phyloP scores from a whole-genome alignment of 2,113 vertebrate genomes.

The Phaetusa simplex region DNA sequence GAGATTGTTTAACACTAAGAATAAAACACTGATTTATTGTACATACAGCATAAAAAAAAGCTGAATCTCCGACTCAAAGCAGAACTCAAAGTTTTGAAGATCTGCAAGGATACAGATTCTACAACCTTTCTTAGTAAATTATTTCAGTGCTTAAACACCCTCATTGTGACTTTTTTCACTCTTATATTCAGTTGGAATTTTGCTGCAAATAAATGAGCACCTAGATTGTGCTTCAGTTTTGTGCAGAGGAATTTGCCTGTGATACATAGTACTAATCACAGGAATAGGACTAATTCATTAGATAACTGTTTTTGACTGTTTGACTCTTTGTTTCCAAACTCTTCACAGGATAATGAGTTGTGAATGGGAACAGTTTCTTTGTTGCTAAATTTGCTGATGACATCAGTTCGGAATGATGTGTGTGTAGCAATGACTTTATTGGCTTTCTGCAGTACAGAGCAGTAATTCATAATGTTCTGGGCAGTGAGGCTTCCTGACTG shows the following conservation, averaged over 20 bases:
- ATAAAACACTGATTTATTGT: not conserved
- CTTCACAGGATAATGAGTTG: not conserved
- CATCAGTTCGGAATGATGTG: not conserved
- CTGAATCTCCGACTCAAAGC: not conserved
- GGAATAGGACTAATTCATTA: not conserved
- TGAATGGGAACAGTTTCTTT: not conserved
- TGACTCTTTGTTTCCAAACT: not conserved
- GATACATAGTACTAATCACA: not conserved
- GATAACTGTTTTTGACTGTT: not conserved
- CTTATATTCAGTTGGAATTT: not conserved
- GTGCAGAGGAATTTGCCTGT: not conserved
- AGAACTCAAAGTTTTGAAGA: not conserved
- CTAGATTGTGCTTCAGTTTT: not conserved
- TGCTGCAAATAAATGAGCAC: not conserved
- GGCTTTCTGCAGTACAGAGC: constrained; percentile 17
- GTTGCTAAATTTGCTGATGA: constrained; percentile 36
- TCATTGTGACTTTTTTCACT: not conserved
- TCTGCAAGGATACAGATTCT: not conserved
- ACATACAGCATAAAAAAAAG: not conserved
- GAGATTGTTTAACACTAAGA: not conserved
- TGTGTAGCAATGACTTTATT: not conserved
- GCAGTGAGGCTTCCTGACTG: not conserved
- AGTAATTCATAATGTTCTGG: constrained; percentile 19
- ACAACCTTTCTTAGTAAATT: not conserved
- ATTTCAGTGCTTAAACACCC: not conserved